These are phyloP conservation scores for Harpagoxenus sublaevis DNA, from an alignment of 2,888 invertebrate species.

Conservation along the genomic window DNA sequence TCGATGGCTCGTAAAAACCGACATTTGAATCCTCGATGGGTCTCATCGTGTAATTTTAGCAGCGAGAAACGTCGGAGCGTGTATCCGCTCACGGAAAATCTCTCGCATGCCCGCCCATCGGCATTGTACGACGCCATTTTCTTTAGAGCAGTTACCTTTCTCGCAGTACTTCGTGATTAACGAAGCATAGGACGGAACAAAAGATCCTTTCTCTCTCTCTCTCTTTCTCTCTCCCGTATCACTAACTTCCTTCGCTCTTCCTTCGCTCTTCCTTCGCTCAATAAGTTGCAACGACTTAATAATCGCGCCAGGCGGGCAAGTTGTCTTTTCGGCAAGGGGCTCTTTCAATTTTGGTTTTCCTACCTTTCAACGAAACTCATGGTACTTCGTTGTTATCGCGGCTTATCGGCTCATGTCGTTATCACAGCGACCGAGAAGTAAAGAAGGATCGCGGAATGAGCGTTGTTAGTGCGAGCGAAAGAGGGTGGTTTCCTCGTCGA, in stretches of 20 bases:
- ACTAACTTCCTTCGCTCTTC: neutral
- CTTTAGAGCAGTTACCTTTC: slow-evolving; percentile 30
- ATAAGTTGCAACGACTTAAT: slow-evolving; percentile 39
- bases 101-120: slow-evolving; percentile 33
- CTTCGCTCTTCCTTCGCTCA: neutral
- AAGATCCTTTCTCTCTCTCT: neutral
- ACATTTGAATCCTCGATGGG: slow-evolving; percentile 10
- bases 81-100: slow-evolving; percentile 43
- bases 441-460: slow-evolving; percentile 10
- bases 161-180: slow-evolving; percentile 25
- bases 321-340: neutral
- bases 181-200: slow-evolving; percentile 44
- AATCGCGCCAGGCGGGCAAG: neutral
- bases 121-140: slow-evolving; percentile 40
- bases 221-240: neutral
- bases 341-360: slow-evolving; percentile 32
- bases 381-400: slow-evolving; percentile 17
- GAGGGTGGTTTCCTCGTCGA: neutral
- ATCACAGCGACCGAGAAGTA: slow-evolving; percentile 44
- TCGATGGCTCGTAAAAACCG: slow-evolving; percentile 34
- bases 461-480: neutral
- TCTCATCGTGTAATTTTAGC: slow-evolving; percentile 21
- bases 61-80: slow-evolving; percentile 37
- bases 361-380: neutral
- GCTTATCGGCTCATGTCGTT: slow-evolving; percentile 16